Evolutionary conservation across 2,113 vertebrate species (phyloP), one percentile per base, ranked within the genome.

Genomic region (Mormoops blainvillei): DNA sequence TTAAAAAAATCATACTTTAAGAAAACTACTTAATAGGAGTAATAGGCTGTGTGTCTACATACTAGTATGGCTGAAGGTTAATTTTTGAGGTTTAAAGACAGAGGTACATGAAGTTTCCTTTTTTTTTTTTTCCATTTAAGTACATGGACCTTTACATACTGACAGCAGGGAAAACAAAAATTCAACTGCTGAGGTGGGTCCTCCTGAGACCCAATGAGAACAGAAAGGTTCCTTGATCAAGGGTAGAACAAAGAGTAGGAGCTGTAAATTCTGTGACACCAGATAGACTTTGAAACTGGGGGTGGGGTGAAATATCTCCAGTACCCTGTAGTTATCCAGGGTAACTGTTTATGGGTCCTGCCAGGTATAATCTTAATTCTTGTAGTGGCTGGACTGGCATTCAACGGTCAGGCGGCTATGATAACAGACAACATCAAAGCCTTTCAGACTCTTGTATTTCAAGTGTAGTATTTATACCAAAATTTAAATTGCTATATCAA

Each of bases 41-140:
- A 94, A 86, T 48, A 83, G 2, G 1, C 6, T 73, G 0, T 85
- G 0, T 61, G 5, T 68, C 15, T 89, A 0, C 45, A 45, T 38
- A 33, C 14, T 36, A 74, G 31, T n/a, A 54, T 61, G 20, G 4
- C 28, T 91, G 4, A 68, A 54, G 50, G 52, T 77, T 89, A 45
- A 48, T 38, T 97, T n/a, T 80, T 56, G 33, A 83, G 19, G 38
- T 84, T 33, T 38, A 43, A 87, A 84, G 31, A 54, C 41, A 70
- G 24, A 48, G 18, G 14, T 80, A 92, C 26, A 81, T 80, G 0
- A 7, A 33, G 3, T 43, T 80, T 68, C 28, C 16, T 38, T 85
- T 56, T 33, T 36, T n/a, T n/a, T n/a, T 91, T 33, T 22, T 54
- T 9, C 18, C 45, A 84, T 70, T 20, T 63, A 73, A 78, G 4